These are phyloP conservation scores for Ciona savignyi DNA, from an alignment of 23 tunicate species.

Conservation along the genomic window DNA sequence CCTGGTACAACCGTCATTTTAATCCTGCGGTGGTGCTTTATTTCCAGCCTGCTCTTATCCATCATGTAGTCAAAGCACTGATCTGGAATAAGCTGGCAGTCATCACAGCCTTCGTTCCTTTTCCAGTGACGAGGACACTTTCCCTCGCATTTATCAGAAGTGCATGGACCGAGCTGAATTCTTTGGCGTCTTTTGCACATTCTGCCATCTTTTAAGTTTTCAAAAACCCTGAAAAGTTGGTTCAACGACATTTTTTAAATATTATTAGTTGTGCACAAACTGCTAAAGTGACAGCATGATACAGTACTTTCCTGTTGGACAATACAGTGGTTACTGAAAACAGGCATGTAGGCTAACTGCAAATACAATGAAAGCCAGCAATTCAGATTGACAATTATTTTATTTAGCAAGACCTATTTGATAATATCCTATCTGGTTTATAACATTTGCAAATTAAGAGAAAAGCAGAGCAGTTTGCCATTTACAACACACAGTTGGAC, in stretches of 20 bases:
- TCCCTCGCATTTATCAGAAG: background rate
- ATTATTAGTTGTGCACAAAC: background rate
- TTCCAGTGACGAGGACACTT: background rate
- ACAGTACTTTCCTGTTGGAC: too few relatives aligned
- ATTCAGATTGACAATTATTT: too few relatives aligned
- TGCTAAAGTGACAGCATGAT: background rate
- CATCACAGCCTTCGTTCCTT: too few relatives aligned
- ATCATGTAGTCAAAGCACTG: slow-evolving; percentile 19
- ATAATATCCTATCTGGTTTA: too few relatives aligned
- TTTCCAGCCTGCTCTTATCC: slow-evolving; percentile 3
- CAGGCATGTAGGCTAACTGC: too few relatives aligned
- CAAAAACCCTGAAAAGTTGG: background rate
- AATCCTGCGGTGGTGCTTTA: slow-evolving; percentile 49
- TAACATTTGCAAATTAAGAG: too few relatives aligned
- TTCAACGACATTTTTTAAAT: background rate
- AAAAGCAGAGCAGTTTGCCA: too few relatives aligned
- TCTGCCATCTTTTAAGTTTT: background rate
- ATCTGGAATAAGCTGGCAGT: too few relatives aligned
- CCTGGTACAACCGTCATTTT: slow-evolving; percentile 26
- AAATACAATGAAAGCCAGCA: too few relatives aligned
- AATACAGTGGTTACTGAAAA: too few relatives aligned
- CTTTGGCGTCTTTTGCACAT: background rate
- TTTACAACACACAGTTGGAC: too few relatives aligned
- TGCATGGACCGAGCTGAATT: slow-evolving; percentile 15
- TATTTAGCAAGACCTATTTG: too few relatives aligned